Conservation (phyloP, 2,888 invertebrate genomes). For the Hypselothyrea guttata region DNA sequence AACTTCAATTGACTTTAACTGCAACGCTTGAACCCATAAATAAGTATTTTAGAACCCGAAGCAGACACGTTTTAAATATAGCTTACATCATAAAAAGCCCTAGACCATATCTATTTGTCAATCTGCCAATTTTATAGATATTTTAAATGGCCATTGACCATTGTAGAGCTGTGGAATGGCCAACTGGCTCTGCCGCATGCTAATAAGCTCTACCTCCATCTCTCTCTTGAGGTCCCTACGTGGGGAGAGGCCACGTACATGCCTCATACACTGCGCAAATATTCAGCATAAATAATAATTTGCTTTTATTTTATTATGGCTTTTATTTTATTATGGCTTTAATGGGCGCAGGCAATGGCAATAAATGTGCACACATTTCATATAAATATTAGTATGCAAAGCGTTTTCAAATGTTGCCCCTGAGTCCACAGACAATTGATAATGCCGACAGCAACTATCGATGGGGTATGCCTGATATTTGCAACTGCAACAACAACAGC, state of each 20-base stretch:
- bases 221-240: no score
- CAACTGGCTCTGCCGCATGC: constrained; percentile 5
- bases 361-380: constrained; percentile 28
- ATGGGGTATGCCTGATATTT: background rate
- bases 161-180: constrained; percentile 5
- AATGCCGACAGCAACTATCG: constrained; percentile 37
- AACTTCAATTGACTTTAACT: no score
- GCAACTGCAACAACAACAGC: background rate
- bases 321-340: constrained; percentile 25
- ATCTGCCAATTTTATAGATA: background rate
- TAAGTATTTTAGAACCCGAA: no score
- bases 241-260: background rate
- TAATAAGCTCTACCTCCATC: constrained; percentile 1
- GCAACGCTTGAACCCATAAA: no score
- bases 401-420: constrained; percentile 59
- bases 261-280: constrained; percentile 7
- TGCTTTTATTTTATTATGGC: no score
- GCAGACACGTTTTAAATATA: no score
- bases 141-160: constrained; percentile 13
- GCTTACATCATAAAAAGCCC: no score
- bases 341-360: constrained; percentile 25
- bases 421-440: constrained; percentile 50
- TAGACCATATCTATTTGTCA: no score
- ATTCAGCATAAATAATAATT: constrained; percentile 45
- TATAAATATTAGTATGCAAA: constrained; percentile 65